These are phyloP conservation scores for Apeira syringaria DNA, from an alignment of 2,888 invertebrate genomes.

Conservation along the genomic window DNA sequence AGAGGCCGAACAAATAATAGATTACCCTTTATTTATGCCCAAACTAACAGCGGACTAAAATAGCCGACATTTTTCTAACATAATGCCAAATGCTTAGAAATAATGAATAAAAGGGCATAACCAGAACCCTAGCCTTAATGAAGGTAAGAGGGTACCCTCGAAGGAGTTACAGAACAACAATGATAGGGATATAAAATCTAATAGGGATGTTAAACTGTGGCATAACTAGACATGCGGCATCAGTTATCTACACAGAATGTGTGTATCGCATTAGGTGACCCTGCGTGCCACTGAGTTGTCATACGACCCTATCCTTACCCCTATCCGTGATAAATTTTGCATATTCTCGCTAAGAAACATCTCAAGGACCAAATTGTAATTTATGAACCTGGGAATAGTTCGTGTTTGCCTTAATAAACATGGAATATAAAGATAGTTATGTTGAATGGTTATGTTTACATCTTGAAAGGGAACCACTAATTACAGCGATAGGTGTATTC, in stretches of 20 bases:
- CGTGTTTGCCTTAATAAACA: constrained; percentile 12
- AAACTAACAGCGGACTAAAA: constrained; percentile 60
- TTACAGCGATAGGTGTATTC: no score
- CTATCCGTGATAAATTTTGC: constrained; percentile 34
- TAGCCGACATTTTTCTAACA: constrained; percentile 57
- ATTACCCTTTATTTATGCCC: constrained; percentile 45
- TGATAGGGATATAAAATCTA: constrained; percentile 75
- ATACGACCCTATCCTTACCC: constrained; percentile 38
- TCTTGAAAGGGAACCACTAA: no score
- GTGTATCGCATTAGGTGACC: constrained; percentile 37
- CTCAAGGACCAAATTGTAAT: constrained; percentile 38
- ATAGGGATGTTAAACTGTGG: constrained; percentile 62
- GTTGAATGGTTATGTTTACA: no score
- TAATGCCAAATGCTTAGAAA: constrained; percentile 62
- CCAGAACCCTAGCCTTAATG: constrained; percentile 55
- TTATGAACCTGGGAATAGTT: constrained; percentile 23
- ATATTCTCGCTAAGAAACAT: constrained; percentile 39
- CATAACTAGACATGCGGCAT: constrained; percentile 36
- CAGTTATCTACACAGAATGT: constrained; percentile 40
- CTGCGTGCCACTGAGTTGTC: constrained; percentile 36
- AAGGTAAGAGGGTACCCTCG: constrained; percentile 58
- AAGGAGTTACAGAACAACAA: constrained; percentile 64
- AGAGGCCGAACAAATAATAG: constrained; percentile 34
- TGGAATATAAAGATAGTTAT: neutral
- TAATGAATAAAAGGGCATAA: constrained; percentile 66